Evolutionary conservation across 30 jellyfish, hydroid and myxozoan species (phyloP).

Genomic region (Mastigias papua): DNA sequence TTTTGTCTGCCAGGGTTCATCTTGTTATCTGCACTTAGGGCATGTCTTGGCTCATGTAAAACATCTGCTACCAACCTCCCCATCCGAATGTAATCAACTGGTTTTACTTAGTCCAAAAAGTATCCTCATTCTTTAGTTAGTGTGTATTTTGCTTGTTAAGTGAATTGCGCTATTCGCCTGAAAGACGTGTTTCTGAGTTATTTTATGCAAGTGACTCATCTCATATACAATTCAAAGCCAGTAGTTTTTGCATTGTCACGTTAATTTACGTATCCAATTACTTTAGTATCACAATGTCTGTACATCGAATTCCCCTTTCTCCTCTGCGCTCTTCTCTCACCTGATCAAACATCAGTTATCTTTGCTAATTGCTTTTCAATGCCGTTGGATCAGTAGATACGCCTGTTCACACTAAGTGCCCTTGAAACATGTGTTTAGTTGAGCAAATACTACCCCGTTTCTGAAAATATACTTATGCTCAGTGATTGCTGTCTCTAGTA

Average conservation of each 20-base stretch:
- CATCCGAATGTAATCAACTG: too few species aligned
- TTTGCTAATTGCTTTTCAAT: conserved; percentile 4
- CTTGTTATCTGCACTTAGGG: too few species aligned
- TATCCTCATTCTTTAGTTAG: too few species aligned
- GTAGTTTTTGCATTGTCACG: background rate
- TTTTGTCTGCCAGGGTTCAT: too few species aligned
- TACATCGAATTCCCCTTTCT: background rate
- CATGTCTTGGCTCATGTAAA: too few species aligned
- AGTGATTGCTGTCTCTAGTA: background rate
- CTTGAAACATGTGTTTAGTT: background rate
- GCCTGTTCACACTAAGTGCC: conserved; percentile 16
- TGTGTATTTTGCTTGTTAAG: too few species aligned
- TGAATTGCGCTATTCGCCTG: too few species aligned
- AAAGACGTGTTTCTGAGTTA: too few species aligned
- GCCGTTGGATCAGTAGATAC: background rate
- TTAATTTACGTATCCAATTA: background rate
- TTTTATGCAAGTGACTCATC: too few species aligned
- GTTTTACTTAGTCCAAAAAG: too few species aligned
- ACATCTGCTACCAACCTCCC: too few species aligned
- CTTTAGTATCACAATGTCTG: background rate
- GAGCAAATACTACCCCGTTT: background rate
- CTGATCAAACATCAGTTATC: background rate
- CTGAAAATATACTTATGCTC: background rate
- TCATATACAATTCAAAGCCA: background rate
- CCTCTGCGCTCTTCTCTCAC: background rate